Base-by-base conservation (phyloP, 2,797 vertebrate species). In the Limosa lapponica region DNA sequence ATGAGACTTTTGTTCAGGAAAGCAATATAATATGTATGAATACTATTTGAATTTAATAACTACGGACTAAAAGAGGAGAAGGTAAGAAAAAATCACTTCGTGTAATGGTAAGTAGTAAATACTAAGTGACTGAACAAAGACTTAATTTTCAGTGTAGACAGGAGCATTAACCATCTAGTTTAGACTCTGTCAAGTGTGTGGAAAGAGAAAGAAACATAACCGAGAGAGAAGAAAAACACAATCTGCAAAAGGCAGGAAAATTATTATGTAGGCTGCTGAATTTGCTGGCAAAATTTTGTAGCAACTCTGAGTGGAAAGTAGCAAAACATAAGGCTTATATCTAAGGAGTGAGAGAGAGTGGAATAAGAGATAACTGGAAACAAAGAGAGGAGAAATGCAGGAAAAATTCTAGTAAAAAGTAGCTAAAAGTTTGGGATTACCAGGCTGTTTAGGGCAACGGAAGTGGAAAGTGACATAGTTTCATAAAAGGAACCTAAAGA, bases 391-490 rank as follows among this genome's bases (percentile, higher is more conserved):
- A 49, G 24, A 66, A 61, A 77, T 43, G 54, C 9, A 48, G 14
- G 15, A 88, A 71, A 66, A 19, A 17, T n/a, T 70, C 19, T 46
- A 61, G 14, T 23, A 20, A 67, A 67, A 22, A 36, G 8, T 24
- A 69, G 19, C 27, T 73, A 55, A 77, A 59, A 0, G 4, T 75
- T 87, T 71, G 18, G 22, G 43, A 46, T 61, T 87, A 16, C 30
- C 2, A 39, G 32, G 10, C 16, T 75, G 19, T 70, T 83, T 39
- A 82, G 52, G 58, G 11, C 18, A 41, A 4, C 11, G 5, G 8
- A 2, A 30, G 4, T 37, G 20, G 57, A 88, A 83, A 81, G 8
- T 1, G 1, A 7, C 0, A 0, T 19, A 28, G 9, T 37, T 88
- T 65, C 46, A 30, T 46, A 27, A 77, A 89, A 82, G 28, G 22